Base-by-base conservation (phyloP, 2,113 vertebrate genomes). In the Albula goreensis region DNA sequence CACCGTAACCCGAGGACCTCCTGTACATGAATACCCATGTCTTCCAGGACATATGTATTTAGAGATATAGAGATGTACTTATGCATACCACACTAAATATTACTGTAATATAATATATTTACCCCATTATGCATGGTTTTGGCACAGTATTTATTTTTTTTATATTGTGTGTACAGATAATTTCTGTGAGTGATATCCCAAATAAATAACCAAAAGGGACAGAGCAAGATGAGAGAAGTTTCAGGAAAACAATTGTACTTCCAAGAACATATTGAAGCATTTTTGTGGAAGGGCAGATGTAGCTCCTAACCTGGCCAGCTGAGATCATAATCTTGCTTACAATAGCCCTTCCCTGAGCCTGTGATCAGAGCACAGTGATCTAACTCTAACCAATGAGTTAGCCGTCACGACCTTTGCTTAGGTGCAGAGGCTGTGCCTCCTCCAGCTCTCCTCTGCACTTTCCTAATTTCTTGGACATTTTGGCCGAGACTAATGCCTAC, bases 401-500 rank as follows among this genome's bases (percentile, higher is more conserved):
- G 10, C 25, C 81, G 74, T 56, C 81, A 66, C n/a, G 50, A 41
- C 12, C 57, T 63, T 11, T 8, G 56, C 66, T 22, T 22, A 78
- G 83, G 53, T 82, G 63, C 60, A 25, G 57, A 19, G 53, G 60
- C 56, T 22, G 74, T 57, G 53, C 31, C 48, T 66, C 25, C 63
- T 50, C 52, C 25, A 57, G 11, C 53, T 74, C 70, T 41, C 52
- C 74, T 74, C 13, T 51, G 78, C 63, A n/a, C 49, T 63, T 31
- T 49, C 48, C 41, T 82, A 70, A 81, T 19, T 52, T 77, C 52
- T 70, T 85, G 80, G 82, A 79, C 9, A 82, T 48, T 49, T 50
- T 49, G 83, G 60, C 70, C 15, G 48, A 80, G 81, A 89, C 81
- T 82, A 88, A 89, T 86, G 48, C 31, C 5, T 49, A 66, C 70